phyloP scores from a whole-genome alignment of 1,140 invertebrate species.

The Drosophila parvula region DNA sequence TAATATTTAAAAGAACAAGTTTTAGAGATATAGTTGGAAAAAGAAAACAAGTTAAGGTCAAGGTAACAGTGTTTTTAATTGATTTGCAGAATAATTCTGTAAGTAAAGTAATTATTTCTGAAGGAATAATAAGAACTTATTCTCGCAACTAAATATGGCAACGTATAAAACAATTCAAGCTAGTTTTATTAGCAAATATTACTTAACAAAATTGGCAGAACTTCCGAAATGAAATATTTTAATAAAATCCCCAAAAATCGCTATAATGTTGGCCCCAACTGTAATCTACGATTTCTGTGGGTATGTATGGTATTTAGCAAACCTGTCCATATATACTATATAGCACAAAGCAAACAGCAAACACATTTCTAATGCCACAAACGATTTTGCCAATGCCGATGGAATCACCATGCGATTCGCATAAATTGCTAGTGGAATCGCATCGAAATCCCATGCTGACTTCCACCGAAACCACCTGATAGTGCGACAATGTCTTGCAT shows the following conservation, averaged over 20 bases:
- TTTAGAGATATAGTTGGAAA: neutral
- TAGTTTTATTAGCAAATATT: no score
- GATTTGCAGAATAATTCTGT: no score
- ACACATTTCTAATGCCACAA: conserved; percentile 64
- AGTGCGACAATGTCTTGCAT: conserved; percentile 42
- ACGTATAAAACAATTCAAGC: no score
- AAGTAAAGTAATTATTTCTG: no score
- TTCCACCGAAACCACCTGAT: conserved; percentile 25
- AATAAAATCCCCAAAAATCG: neutral
- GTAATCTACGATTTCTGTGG: neutral
- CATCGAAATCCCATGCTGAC: conserved; percentile 27
- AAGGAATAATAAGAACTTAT: no score
- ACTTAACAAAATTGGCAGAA: no score
- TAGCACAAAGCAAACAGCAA: conserved; percentile 38
- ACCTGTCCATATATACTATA: conserved; percentile 50
- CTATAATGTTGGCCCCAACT: neutral
- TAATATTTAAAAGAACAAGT: neutral
- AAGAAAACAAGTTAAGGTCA: neutral
- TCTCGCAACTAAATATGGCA: no score
- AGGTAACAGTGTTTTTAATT: neutral
- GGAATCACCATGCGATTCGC: conserved; percentile 47
- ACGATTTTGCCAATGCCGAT: conserved; percentile 30
- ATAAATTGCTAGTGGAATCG: conserved; percentile 44
- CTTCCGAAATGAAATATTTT: no score
- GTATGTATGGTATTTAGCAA: conserved; percentile 22